Base-by-base conservation (phyloP, 2,113 vertebrate genomes). In the Boleophthalmus pectinirostris region DNA sequence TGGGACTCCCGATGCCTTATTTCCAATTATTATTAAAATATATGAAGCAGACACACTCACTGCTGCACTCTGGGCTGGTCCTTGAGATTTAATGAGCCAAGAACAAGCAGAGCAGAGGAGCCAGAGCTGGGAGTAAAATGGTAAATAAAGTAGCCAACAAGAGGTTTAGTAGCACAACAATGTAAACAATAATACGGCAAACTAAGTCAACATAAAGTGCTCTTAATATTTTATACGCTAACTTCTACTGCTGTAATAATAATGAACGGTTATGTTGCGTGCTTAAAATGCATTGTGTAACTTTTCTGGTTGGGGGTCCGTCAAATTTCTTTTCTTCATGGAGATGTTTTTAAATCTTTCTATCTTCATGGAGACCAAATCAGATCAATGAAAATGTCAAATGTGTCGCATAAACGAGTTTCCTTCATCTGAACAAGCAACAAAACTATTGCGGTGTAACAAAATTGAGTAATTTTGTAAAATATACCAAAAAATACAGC, bases 11-110 rank as follows among this genome's bases (percentile, higher is more conserved):
- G 58, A 43, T 23, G 65, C n/a, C 2, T 57, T 53, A 67, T n/a
- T 67, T 63, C 57, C 24, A 76, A 63, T 79, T 70, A 63, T 69
- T 61, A 73, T 47, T 45, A 51, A 76, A 73, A 66, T 70, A 75
- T 69, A 76, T 82, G 5, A 81, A 71, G 25, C 47, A 61, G 29
- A 33, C 60, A 45, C 46, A 47, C 25, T 73, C 33, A 43, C 68
- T 70, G 45, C 20, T 45, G 2, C 24, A 18, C 23, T 63, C 16
- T 33, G 1, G 43, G 58, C 24, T 67, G 21, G 3, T 43, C 49
- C 68, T 58, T 73, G 12, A 29, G 13, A 11, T 35, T 74, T 73
- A 75, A 77, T 74, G 74, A 81, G 78, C 14, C 16, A 21, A n/a
- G 58, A 63, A 13, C 16, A 15, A 33, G 58, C 29, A 11, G 15